Evolutionary conservation across 1,140 invertebrate species (phyloP), one percentile per base, ranked within the genome.

Genomic region (Drosophila albomicans): DNA sequence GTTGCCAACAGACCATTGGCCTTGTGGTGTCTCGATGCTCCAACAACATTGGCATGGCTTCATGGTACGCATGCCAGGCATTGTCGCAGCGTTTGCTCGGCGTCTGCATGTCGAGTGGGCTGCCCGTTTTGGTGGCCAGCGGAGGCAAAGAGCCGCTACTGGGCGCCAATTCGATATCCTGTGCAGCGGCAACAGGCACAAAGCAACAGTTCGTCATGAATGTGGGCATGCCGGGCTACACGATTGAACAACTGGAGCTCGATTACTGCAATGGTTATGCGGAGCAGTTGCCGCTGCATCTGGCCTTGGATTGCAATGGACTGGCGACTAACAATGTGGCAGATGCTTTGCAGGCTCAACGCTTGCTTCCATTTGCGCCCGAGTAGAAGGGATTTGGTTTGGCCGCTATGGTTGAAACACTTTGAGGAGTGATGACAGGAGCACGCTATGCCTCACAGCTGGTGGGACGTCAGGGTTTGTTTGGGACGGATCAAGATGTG

Each of bases 371-470:
- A 7, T 79, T 84, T 58, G 6, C 57, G 6, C 81, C 95, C 46
- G 97, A 97, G 0, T 98, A 98, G 91, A 99, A 99, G 92, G 98
- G 98, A 1, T 98, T 95, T 72, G 98, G 98, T 0, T 80, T 99
- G 1, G 95, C 94, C 0, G 94, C 96, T 64, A 95, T 99, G 94
- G 97, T 98, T 1, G 98, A 99, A 88, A 92, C 96, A 43, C 96
- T 96, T 15, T 96, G 95, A 82, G 96, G 96, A 1, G 94, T 97
- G n/a, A 93, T 96, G 25, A 93, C 94, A 76, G 96, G 95, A 93
- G 70, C 72, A 11, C 43, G 57, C 30, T 78, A 66, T 64, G 77
- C 78, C 5, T 73, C 62, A 2, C 94, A 96, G 62, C 93, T 96
- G 97, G 97, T 0, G 61, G 93, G 96, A 5, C 93, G 16, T 97